A percentile compares a stretch with the other conserved stretches of the same genome.
Evolutionary conservation across 2,888 invertebrate species (phyloP).

Genomic region (Stratiomys singularior): DNA sequence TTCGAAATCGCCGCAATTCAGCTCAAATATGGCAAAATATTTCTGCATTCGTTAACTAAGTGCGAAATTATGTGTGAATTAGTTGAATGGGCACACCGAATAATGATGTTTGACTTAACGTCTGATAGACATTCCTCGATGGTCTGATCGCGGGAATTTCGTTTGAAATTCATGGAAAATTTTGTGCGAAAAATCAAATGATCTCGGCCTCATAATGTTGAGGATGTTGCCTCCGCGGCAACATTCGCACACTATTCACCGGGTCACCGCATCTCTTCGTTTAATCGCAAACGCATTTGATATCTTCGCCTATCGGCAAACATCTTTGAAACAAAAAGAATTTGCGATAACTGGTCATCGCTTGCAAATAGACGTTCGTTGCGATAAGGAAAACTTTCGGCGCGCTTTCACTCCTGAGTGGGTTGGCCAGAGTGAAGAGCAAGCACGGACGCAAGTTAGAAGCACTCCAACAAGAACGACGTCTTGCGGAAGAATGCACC

Average conservation of each 20-base stretch:
- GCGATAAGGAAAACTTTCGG: not conserved
- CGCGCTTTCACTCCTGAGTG: not conserved
- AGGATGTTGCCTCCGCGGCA: no score
- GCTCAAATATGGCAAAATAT: no score
- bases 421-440: not conserved
- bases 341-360: not conserved
- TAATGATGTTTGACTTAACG: no score
- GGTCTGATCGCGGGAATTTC: no score
- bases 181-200: no score
- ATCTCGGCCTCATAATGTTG: no score
- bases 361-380: not conserved
- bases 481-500: slow-evolving; percentile 29
- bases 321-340: not conserved
- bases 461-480: not conserved
- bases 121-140: no score
- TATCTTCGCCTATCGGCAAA: slow-evolving; percentile 5
- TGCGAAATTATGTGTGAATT: no score
- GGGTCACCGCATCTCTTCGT: not conserved
- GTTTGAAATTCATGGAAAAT: no score
- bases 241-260: not conserved
- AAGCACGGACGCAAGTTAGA: not conserved
- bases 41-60: no score
- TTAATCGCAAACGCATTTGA: slow-evolving; percentile 1
- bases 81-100: no score
- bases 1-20: no score